Evolutionary conservation across 2,888 invertebrate species (phyloP).

Genomic region (Neoascia interrupta): DNA sequence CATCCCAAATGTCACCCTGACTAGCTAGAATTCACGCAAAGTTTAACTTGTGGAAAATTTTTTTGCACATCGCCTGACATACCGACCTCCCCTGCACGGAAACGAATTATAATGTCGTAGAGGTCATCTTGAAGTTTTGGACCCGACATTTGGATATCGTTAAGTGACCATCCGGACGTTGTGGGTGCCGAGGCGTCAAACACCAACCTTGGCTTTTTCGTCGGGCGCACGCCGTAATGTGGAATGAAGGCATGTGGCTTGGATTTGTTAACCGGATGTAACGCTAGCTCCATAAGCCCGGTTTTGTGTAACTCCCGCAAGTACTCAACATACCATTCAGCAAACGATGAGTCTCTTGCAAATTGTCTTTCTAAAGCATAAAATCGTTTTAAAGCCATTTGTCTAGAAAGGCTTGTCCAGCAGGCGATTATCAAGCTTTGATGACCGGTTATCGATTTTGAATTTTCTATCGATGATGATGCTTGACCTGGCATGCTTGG

Average conservation of each 20-base stretch:
- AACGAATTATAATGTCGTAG: neutral
- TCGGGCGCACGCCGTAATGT: neutral
- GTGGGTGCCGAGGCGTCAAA: neutral
- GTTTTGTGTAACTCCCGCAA: neutral
- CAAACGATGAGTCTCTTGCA: neutral
- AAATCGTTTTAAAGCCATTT: neutral
- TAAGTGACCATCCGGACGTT: neutral
- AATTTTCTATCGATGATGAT: too few relatives aligned
- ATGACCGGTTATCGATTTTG: too few relatives aligned
- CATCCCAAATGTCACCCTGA: neutral
- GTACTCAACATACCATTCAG: neutral
- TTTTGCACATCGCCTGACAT: neutral
- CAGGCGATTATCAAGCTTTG: neutral
- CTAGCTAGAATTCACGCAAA: neutral
- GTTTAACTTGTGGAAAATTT: neutral
- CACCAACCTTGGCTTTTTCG: neutral
- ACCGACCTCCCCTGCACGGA: neutral
- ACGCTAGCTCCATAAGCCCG: neutral
- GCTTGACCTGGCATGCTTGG: too few relatives aligned
- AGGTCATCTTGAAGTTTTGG: neutral
- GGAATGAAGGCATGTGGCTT: neutral
- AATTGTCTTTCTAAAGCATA: neutral
- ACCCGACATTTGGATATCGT: neutral
- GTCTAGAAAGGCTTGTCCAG: neutral
- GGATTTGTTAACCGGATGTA: neutral